Evolutionary conservation across 2,888 invertebrate species (phyloP).

Genomic region (Ornithoptera priamus): DNA sequence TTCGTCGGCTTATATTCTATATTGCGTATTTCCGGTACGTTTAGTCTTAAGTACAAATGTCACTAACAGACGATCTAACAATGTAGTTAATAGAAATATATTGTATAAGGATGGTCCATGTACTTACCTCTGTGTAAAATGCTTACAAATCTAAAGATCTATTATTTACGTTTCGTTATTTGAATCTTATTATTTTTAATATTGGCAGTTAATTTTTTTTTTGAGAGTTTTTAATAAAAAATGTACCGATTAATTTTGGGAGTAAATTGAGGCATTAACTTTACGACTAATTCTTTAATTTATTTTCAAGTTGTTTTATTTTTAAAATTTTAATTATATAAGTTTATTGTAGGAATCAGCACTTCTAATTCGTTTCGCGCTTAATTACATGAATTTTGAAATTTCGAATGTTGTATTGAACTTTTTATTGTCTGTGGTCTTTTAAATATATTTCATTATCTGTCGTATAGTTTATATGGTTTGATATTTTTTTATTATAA

Average conservation of each 20-base stretch:
- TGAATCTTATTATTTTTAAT: conserved; percentile 14
- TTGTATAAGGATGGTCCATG: conserved; percentile 69
- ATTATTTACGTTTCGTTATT: conserved; percentile 35
- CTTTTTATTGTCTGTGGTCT: neutral
- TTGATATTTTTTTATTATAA: conserved; percentile 8
- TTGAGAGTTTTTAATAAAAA: neutral
- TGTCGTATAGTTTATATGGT: conserved; percentile 6
- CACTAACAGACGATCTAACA: conserved; percentile 67
- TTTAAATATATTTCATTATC: conserved; percentile 6
- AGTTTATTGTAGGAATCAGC: neutral
- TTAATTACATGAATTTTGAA: conserved; percentile 3
- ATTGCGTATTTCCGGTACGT: conserved; percentile 48
- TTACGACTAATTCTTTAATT: neutral
- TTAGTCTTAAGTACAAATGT: conserved; percentile 72
- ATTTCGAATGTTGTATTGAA: neutral
- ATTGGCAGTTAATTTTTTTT: conserved; percentile 13
- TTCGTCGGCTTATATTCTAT: conserved; percentile 40
- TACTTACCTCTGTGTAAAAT: conserved; percentile 59
- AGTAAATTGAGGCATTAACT: neutral
- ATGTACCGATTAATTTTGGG: neutral
- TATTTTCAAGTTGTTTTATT: neutral
- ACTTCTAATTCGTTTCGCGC: conserved; percentile 10
- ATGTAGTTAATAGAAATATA: conserved; percentile 48
- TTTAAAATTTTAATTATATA: neutral
- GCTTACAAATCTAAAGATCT: conserved; percentile 35